Percentiles rank a stretch among this genome's conserved stretches.
These are phyloP conservation scores for Macrotis lagotis DNA, from an alignment of 2,113 vertebrate genomes.

Conservation along the genomic window DNA sequence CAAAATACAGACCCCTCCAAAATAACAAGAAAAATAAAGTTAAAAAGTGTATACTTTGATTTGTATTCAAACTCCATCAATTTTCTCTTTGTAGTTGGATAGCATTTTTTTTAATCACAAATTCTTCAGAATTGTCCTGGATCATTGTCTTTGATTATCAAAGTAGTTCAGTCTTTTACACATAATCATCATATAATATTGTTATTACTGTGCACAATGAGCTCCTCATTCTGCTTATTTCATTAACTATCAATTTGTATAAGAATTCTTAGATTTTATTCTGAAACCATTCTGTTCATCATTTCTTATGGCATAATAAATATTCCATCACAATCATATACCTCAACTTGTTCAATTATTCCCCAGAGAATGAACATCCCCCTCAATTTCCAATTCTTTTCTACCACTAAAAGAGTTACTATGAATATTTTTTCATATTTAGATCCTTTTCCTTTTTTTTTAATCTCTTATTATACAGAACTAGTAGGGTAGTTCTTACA, in stretches of 20 bases:
- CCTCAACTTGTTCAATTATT: neutral
- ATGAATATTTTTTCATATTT: neutral
- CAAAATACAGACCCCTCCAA: neutral
- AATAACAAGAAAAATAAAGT: neutral
- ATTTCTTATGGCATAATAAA: neutral
- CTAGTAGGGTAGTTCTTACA: neutral
- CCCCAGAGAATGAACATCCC: neutral
- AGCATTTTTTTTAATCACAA: neutral
- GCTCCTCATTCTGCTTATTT: neutral
- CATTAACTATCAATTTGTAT: neutral
- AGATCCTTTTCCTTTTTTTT: neutral
- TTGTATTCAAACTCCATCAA: neutral
- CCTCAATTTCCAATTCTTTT: neutral
- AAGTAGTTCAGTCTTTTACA: neutral
- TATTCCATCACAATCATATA: neutral
- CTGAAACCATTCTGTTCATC: neutral
- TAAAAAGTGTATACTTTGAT: neutral
- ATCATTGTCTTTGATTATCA: neutral
- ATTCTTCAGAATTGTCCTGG: neutral
- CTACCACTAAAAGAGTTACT: neutral
- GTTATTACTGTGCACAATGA: neutral
- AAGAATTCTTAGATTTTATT: neutral
- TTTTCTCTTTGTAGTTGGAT: neutral
- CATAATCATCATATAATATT: neutral
- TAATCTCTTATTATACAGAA: neutral